Conservation (phyloP, 1,140 invertebrate species). For the Cherax destructor region DNA sequence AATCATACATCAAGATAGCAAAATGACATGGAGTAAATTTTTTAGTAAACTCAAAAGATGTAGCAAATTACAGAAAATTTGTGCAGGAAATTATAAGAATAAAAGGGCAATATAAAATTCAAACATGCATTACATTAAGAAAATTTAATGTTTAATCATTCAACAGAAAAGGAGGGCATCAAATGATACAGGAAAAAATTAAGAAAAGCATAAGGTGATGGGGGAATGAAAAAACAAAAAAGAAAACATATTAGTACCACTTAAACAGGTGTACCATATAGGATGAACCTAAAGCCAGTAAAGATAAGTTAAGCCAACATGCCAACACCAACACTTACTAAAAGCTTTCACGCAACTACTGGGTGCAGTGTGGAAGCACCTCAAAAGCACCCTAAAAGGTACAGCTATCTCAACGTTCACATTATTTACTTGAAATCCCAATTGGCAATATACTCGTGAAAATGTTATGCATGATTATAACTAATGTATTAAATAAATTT, state of each 20-base stretch:
- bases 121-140: slow-evolving; percentile 1
- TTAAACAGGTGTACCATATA: slow-evolving; percentile 1
- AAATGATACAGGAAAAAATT: neutral
- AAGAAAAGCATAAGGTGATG: neutral
- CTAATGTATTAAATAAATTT: neutral
- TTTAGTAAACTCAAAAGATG: neutral
- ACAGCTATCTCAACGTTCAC: slow-evolving; percentile 31
- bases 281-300: slow-evolving; percentile 32
- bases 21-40: neutral
- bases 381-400: slow-evolving; percentile 49
- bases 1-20: neutral
- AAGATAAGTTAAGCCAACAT: slow-evolving; percentile 23
- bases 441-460: slow-evolving; percentile 6
- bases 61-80: neutral
- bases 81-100: neutral
- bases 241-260: slow-evolving; percentile 47
- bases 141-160: neutral
- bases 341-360: slow-evolving; percentile 41
- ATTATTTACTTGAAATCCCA: neutral
- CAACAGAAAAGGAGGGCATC: neutral
- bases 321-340: slow-evolving; percentile 42
- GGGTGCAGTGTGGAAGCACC: slow-evolving; percentile 58
- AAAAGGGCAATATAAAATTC: neutral
- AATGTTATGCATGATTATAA: neutral
- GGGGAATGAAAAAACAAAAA: slow-evolving; percentile 10